phyloP scores from a whole-genome alignment of 1,140 invertebrate genomes.

The Tyrophagus putrescentiae region DNA sequence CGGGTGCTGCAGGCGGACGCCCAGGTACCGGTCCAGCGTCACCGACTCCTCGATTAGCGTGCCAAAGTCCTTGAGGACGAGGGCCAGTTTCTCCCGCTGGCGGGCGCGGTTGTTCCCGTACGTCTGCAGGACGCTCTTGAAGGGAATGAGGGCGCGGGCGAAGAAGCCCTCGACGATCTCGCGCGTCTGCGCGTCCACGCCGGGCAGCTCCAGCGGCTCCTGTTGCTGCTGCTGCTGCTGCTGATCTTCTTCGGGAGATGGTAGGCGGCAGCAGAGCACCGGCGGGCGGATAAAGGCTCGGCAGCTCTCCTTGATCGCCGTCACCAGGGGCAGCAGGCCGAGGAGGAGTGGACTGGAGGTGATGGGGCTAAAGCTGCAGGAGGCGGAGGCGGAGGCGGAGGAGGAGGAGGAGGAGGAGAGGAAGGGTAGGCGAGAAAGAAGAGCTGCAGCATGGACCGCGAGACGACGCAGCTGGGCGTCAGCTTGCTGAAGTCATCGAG shows the following conservation, averaged over 20 bases:
- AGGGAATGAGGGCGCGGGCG: constrained; percentile 65
- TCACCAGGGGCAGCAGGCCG: constrained; percentile 38
- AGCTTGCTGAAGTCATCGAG: constrained; percentile 79
- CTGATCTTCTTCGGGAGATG: too few relatives aligned
- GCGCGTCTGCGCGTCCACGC: constrained; percentile 44
- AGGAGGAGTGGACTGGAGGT: too few relatives aligned
- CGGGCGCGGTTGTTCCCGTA: constrained; percentile 78
- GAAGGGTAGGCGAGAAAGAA: too few relatives aligned
- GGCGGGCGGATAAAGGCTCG: constrained; percentile 74
- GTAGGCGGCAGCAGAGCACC: constrained; percentile 30
- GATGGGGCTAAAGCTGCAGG: too few relatives aligned
- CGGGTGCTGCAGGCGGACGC: constrained; percentile 53
- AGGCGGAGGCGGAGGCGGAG: too few relatives aligned
- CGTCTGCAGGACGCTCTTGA: constrained; percentile 54
- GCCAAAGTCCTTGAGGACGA: constrained; percentile 74
- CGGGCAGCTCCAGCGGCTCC: too few relatives aligned
- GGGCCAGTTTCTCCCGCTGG: constrained; percentile 78
- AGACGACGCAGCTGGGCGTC: constrained; percentile 74
- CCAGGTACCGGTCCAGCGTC: constrained; percentile 53
- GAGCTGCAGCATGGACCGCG: constrained; percentile 73
- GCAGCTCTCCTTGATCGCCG: constrained; percentile 58
- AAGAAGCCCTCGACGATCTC: constrained; percentile 79
- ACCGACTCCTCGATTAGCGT: constrained; percentile 77
- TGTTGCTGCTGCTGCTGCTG: too few relatives aligned
- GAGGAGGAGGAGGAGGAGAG: too few relatives aligned